phyloP scores from a whole-genome alignment of 2,797 vertebrate genomes.

The Micromesistius poutassou region DNA sequence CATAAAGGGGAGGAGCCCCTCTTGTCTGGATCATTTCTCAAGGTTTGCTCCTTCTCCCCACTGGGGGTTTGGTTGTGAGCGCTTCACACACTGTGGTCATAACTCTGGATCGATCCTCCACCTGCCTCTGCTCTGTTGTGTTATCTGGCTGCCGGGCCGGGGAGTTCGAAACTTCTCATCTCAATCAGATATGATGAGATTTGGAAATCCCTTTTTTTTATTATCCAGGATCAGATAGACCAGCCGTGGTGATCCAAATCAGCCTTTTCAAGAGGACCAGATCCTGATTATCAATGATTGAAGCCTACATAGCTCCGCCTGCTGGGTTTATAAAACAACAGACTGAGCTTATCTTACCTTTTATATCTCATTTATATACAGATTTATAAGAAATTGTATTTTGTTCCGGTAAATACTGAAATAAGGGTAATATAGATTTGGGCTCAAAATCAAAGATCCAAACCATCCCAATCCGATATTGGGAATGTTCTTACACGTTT shows the following conservation, averaged over 20 bases:
- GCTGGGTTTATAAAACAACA: neutral
- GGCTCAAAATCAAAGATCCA: no score
- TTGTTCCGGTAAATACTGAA: neutral
- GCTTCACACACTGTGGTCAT: neutral
- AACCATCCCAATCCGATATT: no score
- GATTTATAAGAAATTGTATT: neutral
- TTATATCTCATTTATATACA: no score
- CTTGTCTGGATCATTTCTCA: neutral
- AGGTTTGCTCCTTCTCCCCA: neutral
- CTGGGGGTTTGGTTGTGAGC: neutral
- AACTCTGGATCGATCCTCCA: neutral
- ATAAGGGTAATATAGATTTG: no score
- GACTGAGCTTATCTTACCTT: neutral
- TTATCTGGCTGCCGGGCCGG: neutral
- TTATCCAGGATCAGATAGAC: neutral
- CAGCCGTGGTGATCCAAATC: neutral
- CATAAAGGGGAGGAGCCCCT: neutral
- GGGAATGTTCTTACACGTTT: neutral
- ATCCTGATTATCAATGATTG: neutral
- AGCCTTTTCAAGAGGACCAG: neutral
- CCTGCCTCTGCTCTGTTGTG: neutral
- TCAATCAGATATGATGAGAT: neutral
- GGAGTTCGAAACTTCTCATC: neutral
- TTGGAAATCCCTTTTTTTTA: neutral
- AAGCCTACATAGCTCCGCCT: neutral